Base-by-base conservation (phyloP, 1,140 invertebrate genomes). In the Drosophila jambulina region DNA sequence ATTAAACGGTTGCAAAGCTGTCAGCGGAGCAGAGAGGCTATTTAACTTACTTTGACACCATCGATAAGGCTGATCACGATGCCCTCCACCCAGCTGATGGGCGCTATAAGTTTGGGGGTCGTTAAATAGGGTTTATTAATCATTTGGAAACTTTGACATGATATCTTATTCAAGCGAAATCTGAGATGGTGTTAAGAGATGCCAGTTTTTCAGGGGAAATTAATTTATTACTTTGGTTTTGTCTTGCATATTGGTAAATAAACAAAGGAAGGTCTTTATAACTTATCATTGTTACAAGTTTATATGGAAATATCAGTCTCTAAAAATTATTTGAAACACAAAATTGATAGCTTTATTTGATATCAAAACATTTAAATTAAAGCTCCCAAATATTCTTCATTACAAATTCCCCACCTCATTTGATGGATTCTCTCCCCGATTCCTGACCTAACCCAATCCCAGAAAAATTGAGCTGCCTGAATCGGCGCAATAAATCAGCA, bases 31-130 rank as follows among this genome's bases (percentile, higher is more conserved):
- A 32, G 67, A 29, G 53, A 57, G 59, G 65, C 79, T 67, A 46
- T 62, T 83, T 51, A 61, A 91, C 91, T 91, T 91, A 91, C 91
- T 91, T 91, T 91, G 71, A 87, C 80, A 84, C 78, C 70, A 67
- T 91, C 71, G 62, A 92, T 53, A 56, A 92, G 58, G 56, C 64
- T 80, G 40, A 69, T n/a, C 58, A 91, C 72, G 72, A 91, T 91
- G 82, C 78, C 81, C 53, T 91, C 53, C 21, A 91, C 69, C 91
- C 91, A 92, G 61, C 78, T 87, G 80, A 90, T 82, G 62, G 91
- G 91, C 59, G 83, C 91, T 92, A 87, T 63, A 88, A 78, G 49
- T 78, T 76, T 42, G 45, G 46, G 65, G 51, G n/a, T 53, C 40
- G 29, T 69, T 68, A 69, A 34, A 43, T 27, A 7, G 10, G 8